A percentile compares a stretch with the other conserved stretches of the same genome.
These are phyloP conservation scores for Chamaea fasciata DNA, from an alignment of 2,113 vertebrate genomes.

Conservation along the genomic window DNA sequence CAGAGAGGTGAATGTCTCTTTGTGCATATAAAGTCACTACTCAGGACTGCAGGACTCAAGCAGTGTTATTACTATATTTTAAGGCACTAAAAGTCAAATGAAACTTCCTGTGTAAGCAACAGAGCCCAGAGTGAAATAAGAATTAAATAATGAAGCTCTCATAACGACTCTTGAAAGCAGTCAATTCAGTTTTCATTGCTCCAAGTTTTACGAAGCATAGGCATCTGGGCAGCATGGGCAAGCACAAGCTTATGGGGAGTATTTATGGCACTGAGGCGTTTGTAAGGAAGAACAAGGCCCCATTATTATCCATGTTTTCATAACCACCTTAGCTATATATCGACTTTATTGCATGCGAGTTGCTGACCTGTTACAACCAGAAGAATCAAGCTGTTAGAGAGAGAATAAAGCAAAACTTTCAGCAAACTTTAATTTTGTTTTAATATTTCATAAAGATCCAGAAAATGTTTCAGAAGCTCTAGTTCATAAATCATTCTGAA, in stretches of 20 bases:
- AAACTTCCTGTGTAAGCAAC: constrained; percentile 50
- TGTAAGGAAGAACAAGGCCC: constrained; percentile 22
- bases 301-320: constrained; percentile 1
- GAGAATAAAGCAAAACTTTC: not conserved
- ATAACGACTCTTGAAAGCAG: constrained; percentile 22
- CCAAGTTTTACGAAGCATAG: constrained; percentile 26
- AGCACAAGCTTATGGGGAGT: not conserved
- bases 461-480: not conserved
- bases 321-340: constrained; percentile 14
- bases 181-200: constrained; percentile 53
- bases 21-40: constrained; percentile 17
- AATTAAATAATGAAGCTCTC: constrained; percentile 51
- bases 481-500: not conserved
- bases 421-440: not conserved
- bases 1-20: constrained; percentile 39
- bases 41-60: not conserved
- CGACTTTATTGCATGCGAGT: not conserved
- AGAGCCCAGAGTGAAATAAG: constrained; percentile 27
- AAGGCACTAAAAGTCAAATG: constrained; percentile 29
- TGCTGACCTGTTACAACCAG: not conserved
- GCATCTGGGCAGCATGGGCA: not conserved
- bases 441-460: not conserved
- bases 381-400: not conserved
- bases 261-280: constrained; percentile 12
- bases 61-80: constrained; percentile 22